Percentiles rank a stretch among this genome's conserved stretches.
Conservation (phyloP, 1,140 invertebrate species). For the Aphis craccivora region DNA sequence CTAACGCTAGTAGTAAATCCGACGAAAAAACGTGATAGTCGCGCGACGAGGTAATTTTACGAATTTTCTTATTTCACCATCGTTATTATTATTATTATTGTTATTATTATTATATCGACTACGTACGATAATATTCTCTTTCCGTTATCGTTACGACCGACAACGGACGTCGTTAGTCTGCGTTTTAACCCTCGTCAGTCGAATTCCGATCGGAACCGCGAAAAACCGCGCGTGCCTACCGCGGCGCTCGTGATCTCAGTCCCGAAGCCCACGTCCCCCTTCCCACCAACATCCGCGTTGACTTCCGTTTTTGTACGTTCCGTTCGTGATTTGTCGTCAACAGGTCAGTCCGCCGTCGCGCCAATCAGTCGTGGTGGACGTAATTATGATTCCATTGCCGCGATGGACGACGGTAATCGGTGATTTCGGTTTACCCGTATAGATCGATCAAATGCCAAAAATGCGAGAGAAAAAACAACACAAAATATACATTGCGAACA, state of each 20-base stretch:
- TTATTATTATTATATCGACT: too few relatives aligned
- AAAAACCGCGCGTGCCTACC: neutral
- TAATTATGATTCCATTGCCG: neutral
- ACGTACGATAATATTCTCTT: neutral
- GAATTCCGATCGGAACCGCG: neutral
- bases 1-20: neutral
- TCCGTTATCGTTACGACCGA: neutral
- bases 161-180: too few relatives aligned
- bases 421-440: too few relatives aligned
- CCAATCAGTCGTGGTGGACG: neutral
- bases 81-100: too few relatives aligned
- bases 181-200: neutral
- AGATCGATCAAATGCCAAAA: neutral
- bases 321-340: neutral
- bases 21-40: slow-evolving; percentile 40
- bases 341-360: neutral
- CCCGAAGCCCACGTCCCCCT: neutral
- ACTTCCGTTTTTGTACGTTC: neutral
- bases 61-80: neutral
- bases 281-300: too few relatives aligned
- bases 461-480: neutral
- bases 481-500: neutral
- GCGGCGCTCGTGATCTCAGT: neutral
- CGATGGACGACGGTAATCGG: too few relatives aligned
- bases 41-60: neutral